Evolutionary conservation across 1,140 invertebrate species (phyloP), one percentile per base, ranked within the genome.

Genomic region (Danaus plexippus): DNA sequence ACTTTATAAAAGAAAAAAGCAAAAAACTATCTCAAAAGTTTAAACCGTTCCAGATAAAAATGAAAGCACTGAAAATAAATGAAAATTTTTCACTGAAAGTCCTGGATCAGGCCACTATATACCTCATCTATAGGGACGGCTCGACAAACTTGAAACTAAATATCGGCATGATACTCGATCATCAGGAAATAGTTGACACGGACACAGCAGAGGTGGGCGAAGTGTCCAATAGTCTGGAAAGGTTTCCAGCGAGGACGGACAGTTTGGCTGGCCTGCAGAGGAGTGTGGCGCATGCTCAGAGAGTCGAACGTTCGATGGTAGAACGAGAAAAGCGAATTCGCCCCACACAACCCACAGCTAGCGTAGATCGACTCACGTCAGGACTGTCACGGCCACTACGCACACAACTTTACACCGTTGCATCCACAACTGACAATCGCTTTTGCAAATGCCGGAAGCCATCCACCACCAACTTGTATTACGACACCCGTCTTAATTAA

Each of bases 11-110:
- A 61, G 79, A 85, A 47, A 85, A 85, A 58, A 75, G 69, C 54
- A 81, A 80, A 49, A 83, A 85, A 51, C 43, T 83, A 22, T 61
- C 72, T 1, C 76, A 85, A 67, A 73, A 77, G 18, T 87, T 84
- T 44, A 82, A 83, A 59, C 79, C 79, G 7, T 87, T 81, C 52
- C 80, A 82, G 67, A 85, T 85, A 42, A 87, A 73, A 73, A 84
- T 80, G 75, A 87, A 87, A 61, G 80, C 80, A n/a, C 59, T 87
- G 11, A 87, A 84, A 67, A 83, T 87, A 40, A 85, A 85, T 56
- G 81, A 85, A 56, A 42, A 80, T 54, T 85, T 87, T 65, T 84
- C 81, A 2, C 47, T 87, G 7, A 78, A 67, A 69, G 76, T 87
- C n/a, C 57, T 87, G 43, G 84, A 87, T 58, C 84, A 87, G 62